Evolutionary conservation across 92 coral and sea anemone genomes (phyloP).

Genomic region (Pocillopora meandrina): DNA sequence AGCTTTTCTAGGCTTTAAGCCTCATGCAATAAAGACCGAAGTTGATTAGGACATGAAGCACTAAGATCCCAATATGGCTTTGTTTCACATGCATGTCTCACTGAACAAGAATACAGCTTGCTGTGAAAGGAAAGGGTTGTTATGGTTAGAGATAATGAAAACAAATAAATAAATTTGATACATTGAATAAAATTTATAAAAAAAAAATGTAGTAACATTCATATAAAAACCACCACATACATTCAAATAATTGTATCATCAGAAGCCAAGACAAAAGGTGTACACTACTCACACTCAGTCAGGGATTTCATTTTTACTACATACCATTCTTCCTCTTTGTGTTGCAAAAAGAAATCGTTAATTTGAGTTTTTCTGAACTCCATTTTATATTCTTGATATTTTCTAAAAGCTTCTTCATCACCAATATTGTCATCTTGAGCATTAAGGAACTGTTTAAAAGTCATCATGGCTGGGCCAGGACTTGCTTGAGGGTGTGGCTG

Average conservation of each 20-base stretch:
- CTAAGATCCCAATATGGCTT: conserved; percentile 40
- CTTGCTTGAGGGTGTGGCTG: conserved; percentile 47
- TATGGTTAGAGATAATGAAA: conserved; percentile 36
- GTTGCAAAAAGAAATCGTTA: conserved; percentile 89
- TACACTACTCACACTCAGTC: too few species aligned
- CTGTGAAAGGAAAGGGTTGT: conserved; percentile 65
- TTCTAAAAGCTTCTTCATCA: conserved; percentile 93
- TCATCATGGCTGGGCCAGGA: conserved; percentile 78
- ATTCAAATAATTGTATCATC: too few species aligned
- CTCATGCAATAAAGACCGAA: conserved; percentile 48
- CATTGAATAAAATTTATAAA: not conserved
- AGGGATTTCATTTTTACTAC: conserved; percentile 10
- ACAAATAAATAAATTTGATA: not conserved
- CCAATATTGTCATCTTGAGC: conserved; percentile 95
- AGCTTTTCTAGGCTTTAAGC: conserved; percentile 40
- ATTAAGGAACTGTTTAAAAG: conserved; percentile 92
- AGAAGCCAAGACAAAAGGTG: too few species aligned
- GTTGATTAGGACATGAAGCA: conserved; percentile 23
- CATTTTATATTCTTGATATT: conserved; percentile 93
- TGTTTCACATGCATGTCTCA: conserved; percentile 49
- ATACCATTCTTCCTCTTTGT: conserved; percentile 99
- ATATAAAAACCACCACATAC: too few species aligned
- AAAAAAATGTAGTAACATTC: not conserved
- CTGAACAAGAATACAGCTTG: conserved; percentile 52
- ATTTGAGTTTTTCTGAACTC: conserved; percentile 96